A percentile compares a stretch with the other conserved stretches of the same genome.
Evolutionary conservation across 1,140 invertebrate genomes (phyloP).

Genomic region (Marisa cornuarietis): DNA sequence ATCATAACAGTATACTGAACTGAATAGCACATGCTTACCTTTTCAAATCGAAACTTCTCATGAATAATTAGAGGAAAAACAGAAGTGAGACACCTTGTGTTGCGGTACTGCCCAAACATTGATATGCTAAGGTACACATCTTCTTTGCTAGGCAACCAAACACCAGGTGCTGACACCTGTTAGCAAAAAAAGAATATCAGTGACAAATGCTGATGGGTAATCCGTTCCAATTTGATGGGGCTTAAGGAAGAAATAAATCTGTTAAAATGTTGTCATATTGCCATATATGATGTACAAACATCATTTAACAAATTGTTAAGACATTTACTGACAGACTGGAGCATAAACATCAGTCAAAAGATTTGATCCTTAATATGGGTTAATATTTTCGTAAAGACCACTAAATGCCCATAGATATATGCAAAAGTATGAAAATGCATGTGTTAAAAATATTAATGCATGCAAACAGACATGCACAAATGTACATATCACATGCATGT

Average conservation of each 20-base stretch:
- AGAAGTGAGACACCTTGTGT: conserved; percentile 52
- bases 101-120: conserved; percentile 60
- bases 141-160: conserved; percentile 62
- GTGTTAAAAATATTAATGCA: too few relatives aligned
- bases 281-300: conserved; percentile 9
- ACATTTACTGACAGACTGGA: background rate
- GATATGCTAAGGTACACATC: conserved; percentile 62
- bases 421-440: too few relatives aligned
- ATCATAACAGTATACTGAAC: background rate
- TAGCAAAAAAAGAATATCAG: conserved; percentile 23
- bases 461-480: too few relatives aligned
- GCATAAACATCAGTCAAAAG: background rate
- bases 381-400: background rate
- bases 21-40: conserved; percentile 43
- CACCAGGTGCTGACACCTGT: conserved; percentile 63
- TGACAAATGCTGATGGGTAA: too few relatives aligned
- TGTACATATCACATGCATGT: too few relatives aligned
- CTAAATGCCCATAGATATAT: too few relatives aligned
- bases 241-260: too few relatives aligned
- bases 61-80: conserved; percentile 59
- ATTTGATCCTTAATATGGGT: background rate
- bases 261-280: background rate
- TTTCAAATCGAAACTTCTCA: conserved; percentile 62
- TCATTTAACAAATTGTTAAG: conserved; percentile 8
- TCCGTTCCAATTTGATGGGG: too few relatives aligned